These are phyloP conservation scores for Bergia puertoricense DNA, from an alignment of 92 coral and sea anemone genomes.

Conservation along the genomic window DNA sequence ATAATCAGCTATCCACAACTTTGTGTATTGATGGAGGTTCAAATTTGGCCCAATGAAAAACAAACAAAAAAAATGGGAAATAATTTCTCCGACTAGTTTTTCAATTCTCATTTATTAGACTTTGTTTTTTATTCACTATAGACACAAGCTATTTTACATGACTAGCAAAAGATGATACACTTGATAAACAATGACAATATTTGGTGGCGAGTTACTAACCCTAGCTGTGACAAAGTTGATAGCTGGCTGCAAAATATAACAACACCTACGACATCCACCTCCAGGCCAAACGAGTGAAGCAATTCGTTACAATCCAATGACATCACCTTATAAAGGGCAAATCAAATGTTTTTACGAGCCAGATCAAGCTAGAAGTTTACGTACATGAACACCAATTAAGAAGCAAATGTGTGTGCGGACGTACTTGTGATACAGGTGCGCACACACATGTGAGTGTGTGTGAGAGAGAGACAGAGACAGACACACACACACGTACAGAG, in stretches of 20 bases:
- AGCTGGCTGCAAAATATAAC: constrained; percentile 62
- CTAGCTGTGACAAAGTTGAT: constrained; percentile 39
- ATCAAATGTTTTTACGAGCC: neutral
- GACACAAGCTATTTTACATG: too few relatives aligned
- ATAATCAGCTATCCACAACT: too few relatives aligned
- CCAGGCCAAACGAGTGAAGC: constrained; percentile 38
- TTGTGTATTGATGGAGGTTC: too few relatives aligned
- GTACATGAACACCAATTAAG: neutral
- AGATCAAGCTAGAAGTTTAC: neutral
- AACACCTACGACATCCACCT: constrained; percentile 88
- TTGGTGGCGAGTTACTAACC: constrained; percentile 20
- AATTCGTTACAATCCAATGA: neutral
- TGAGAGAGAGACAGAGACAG: too few relatives aligned
- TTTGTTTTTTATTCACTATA: too few relatives aligned
- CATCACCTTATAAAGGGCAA: constrained; percentile 1
- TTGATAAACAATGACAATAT: neutral
- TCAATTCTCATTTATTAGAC: neutral
- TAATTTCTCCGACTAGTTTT: too few relatives aligned
- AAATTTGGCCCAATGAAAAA: too few relatives aligned
- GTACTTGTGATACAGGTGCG: too few relatives aligned
- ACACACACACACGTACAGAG: too few relatives aligned
- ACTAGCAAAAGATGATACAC: neutral
- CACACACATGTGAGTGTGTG: too few relatives aligned
- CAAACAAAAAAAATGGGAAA: too few relatives aligned
- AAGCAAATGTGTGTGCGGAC: too few relatives aligned